A percentile compares a stretch with the other conserved stretches of the same genome.
phyloP scores from a whole-genome alignment of 2,797 vertebrate genomes.

The Anisognathus igniventris region DNA sequence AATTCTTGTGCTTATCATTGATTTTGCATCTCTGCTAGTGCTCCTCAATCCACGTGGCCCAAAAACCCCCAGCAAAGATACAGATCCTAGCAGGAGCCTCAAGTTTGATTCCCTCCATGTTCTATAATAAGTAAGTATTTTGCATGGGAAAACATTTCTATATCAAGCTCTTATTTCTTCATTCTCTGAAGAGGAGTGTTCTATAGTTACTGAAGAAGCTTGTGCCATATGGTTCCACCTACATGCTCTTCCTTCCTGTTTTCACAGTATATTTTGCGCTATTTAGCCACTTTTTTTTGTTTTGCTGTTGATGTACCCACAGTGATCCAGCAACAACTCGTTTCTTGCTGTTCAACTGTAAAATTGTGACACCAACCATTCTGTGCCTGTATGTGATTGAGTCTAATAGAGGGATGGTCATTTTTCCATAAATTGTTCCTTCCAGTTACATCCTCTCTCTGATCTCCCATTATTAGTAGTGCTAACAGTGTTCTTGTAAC shows the following conservation, averaged over 20 bases:
- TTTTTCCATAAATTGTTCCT: not conserved
- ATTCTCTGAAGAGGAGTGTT: not conserved
- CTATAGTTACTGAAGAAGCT: not conserved
- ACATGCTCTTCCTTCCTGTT: constrained; percentile 53
- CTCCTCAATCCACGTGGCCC: not conserved
- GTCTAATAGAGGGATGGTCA: not conserved
- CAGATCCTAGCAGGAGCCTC: not conserved
- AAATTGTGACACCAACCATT: not conserved
- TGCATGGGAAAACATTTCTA: not conserved
- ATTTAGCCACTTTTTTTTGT: constrained; percentile 60
- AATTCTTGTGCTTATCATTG: not conserved
- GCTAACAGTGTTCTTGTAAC: not conserved
- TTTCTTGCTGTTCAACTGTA: not conserved
- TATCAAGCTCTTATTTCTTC: not conserved
- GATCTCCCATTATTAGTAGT: not conserved
- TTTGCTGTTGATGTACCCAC: constrained; percentile 17
- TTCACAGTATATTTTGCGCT: constrained; percentile 62
- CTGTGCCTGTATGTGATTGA: not conserved
- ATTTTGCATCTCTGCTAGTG: not conserved
- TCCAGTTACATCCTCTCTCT: not conserved
- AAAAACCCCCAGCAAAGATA: not conserved
- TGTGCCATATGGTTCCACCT: constrained; percentile 54
- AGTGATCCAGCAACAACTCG: not conserved
- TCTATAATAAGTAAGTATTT: constrained; percentile 6
- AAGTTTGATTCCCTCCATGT: not conserved